These are phyloP conservation scores for Luffia ferchaultella DNA, from an alignment of 2,888 invertebrate species.

Conservation along the genomic window DNA sequence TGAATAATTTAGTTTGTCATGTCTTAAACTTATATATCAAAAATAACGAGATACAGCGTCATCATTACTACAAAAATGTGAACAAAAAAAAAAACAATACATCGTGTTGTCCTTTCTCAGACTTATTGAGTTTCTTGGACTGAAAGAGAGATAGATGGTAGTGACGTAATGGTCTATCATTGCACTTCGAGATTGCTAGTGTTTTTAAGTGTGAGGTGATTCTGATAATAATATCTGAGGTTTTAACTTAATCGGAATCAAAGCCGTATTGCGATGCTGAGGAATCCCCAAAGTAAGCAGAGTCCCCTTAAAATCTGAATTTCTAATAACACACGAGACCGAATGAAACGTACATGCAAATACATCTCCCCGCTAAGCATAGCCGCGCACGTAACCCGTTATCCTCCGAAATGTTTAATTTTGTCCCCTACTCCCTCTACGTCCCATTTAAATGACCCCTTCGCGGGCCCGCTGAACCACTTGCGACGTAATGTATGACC, in stretches of 20 bases:
- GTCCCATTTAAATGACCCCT: constrained; percentile 1
- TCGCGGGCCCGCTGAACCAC: constrained; percentile 33
- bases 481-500: constrained; percentile 51
- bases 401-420: constrained; percentile 60
- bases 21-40: no score
- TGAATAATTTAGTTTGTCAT: no score
- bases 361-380: constrained; percentile 34
- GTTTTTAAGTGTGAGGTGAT: constrained; percentile 6
- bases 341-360: constrained; percentile 46
- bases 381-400: constrained; percentile 53
- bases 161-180: no score
- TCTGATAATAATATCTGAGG: constrained; percentile 2
- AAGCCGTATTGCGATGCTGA: not conserved
- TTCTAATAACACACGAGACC: constrained; percentile 39
- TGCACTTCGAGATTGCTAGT: no score
- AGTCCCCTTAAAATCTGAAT: constrained; percentile 46
- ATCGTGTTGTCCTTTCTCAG: no score
- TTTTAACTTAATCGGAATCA: not conserved
- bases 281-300: not conserved
- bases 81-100: no score
- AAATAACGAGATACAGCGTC: no score
- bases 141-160: no score
- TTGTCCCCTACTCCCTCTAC: constrained; percentile 23
- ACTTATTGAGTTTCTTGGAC: no score
- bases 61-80: no score